These are phyloP conservation scores for Temnothorax curvispinosus DNA, from an alignment of 1,140 invertebrate genomes.

Conservation along the genomic window DNA sequence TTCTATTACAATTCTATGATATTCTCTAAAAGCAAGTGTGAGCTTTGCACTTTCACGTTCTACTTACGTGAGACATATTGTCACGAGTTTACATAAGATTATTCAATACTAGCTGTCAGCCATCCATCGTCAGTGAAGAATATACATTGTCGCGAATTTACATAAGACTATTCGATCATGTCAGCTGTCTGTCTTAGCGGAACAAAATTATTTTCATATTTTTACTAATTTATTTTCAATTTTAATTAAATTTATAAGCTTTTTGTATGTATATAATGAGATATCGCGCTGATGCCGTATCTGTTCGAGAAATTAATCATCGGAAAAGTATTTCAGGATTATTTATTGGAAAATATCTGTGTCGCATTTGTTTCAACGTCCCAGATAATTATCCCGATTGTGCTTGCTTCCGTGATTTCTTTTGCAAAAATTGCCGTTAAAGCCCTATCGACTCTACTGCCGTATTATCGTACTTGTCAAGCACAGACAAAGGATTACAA, in stretches of 20 bases:
- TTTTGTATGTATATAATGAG: neutral
- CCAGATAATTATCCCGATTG: conserved; percentile 26
- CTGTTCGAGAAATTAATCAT: neutral
- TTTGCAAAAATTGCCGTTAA: conserved; percentile 9
- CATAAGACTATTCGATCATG: neutral
- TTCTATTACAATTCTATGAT: neutral
- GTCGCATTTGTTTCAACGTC: neutral
- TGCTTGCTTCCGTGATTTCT: neutral
- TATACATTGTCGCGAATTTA: neutral
- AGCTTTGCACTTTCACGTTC: neutral
- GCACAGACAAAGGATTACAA: conserved; percentile 49
- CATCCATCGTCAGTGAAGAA: neutral
- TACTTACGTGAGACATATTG: neutral
- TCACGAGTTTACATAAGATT: conserved; percentile 3
- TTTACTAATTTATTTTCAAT: neutral
- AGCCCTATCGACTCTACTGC: neutral
- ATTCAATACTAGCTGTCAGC: neutral
- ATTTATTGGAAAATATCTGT: neutral
- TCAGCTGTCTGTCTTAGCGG: neutral
- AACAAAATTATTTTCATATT: neutral
- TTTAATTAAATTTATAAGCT: conserved; percentile 13
- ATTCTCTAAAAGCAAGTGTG: neutral
- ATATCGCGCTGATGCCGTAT: neutral
- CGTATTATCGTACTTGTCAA: conserved; percentile 43
- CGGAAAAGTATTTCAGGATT: neutral